Conservation (phyloP, 2,888 invertebrate species). For the Acrobasis suavella region DNA sequence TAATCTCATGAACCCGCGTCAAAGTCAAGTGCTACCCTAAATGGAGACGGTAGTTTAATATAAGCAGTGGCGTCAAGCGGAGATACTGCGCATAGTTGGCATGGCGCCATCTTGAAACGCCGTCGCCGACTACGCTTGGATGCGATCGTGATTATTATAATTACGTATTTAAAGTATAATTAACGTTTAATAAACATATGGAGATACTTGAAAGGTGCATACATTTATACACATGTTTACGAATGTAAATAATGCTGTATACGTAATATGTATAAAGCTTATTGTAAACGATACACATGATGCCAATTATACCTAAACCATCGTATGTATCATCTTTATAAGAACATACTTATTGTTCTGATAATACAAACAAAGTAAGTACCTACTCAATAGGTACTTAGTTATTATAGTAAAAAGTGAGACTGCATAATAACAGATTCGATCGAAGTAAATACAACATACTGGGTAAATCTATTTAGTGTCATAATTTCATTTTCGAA, state of each 20-base stretch:
- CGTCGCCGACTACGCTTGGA: conserved; percentile 37
- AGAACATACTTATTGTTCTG: no score
- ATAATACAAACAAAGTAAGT: no score
- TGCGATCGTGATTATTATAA: conserved; percentile 16
- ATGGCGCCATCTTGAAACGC: conserved; percentile 60
- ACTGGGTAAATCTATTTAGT: no score
- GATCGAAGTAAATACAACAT: no score
- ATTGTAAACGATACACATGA: no score
- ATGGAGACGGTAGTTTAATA: conserved; percentile 56
- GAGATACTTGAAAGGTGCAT: not conserved
- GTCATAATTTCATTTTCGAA: no score
- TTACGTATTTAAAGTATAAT: conserved; percentile 13
- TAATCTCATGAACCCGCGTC: conserved; percentile 40
- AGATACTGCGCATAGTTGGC: conserved; percentile 76
- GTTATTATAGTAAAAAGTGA: no score
- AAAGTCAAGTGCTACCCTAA: conserved; percentile 67
- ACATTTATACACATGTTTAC: not conserved
- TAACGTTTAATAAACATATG: conserved; percentile 1
- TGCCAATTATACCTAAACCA: no score
- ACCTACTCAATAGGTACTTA: no score
- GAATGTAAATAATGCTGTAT: not conserved
- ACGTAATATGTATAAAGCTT: no score
- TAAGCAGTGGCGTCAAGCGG: conserved; percentile 63
- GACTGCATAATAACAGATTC: no score
- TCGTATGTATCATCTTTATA: no score